Base-by-base conservation (phyloP, 2,888 invertebrate species). In the Lochmaea capreae region DNA sequence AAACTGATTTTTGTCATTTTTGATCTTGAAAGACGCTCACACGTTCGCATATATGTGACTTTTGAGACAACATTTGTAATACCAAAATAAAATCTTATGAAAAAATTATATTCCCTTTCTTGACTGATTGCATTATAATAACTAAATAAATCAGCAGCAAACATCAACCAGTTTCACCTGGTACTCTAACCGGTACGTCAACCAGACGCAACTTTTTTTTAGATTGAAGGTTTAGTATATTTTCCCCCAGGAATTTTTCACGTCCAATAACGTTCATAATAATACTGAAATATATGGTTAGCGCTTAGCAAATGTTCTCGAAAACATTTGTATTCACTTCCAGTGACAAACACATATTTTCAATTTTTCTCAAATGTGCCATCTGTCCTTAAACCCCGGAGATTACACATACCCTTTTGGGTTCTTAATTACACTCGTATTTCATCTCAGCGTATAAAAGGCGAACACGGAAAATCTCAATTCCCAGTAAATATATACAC, bases 401-500 rank as follows among this genome's bases (percentile, higher is more conserved):
- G 62, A 63, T 63, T 63, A 63, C 33, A 8, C 16, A 49, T 26
- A 66, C 52, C 66, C 66, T 66, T 66, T 52, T 12, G 39, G 12
- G 22, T 16, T 42, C 26, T 39, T n/a, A 54, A 66, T 66, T 66
- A 33, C 26, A 66, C n/a, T 16, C 26, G 33, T 43, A 54, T 66
- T 66, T 54, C 52, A 66, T 16, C 16, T n/a, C 18, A 33, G 3
- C 66, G 39, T 33, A 52, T 39, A 33, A 16, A 52, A 66, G n/a
- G 54, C 58, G 49, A 49, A 49, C 14, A 49, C 11, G 12, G 22
- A 18, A 66, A 66, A 66, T 54, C 16, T 33, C 52, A 54, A 49
- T 52, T 66, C 54, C 66, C 26, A 54, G 33, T 54, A 54, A 52
- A 66, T 39, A 54, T 54, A 54, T 57, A 66, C 54, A 66, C 39